Evolutionary conservation across 1,140 invertebrate species (phyloP), one percentile per base, ranked within the genome.

Genomic region (Drosophila arizonae): DNA sequence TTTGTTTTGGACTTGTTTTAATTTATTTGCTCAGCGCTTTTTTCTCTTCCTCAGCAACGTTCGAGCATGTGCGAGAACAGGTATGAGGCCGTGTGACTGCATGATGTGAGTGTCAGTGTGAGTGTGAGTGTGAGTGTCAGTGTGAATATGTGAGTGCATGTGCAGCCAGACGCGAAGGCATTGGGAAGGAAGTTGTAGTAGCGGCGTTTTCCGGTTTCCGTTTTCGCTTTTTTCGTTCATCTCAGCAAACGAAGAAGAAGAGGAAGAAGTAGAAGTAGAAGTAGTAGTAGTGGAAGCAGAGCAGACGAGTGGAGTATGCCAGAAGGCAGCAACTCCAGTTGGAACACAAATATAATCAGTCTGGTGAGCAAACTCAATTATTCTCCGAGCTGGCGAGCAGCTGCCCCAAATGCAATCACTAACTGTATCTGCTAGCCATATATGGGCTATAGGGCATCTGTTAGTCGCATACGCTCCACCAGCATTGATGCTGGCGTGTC

Each of bases 151-250:
- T 24, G 21, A 24, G 51, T 39, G 54, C 33, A 24, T 67, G 46
- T 65, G 72, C 69, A 63, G 56, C 55, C 39, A 55, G 63, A 55
- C 48, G 55, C 60, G 48, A 36, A 54, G 54, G 46, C 67, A 60
- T 57, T 24, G 70, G 65, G 45, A 62, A 72, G 72, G 76, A 80
- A 81, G 71, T 82, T 82, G 79, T 76, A 72, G 62, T 57, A 76
- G 75, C 57, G 76, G 72, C 76, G 54, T 82, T 76, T 81, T 77
- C 71, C 79, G 39, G 79, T 72, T 81, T 77, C 79, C 74, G 65
- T 43, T 63, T 64, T 24, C 24, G 13, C 57, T 28, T 17, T 41
- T 50, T 43, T 33, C n/a, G 39, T 15, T 24, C 43, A 24, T 15
- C 17, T 28, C 17, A 9, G 41, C 26, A 17, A 43, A 5, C n/a